Percentiles rank a stretch among this genome's conserved stretches.
Conservation (phyloP, 2,888 invertebrate species). For the Myathropa florea region DNA sequence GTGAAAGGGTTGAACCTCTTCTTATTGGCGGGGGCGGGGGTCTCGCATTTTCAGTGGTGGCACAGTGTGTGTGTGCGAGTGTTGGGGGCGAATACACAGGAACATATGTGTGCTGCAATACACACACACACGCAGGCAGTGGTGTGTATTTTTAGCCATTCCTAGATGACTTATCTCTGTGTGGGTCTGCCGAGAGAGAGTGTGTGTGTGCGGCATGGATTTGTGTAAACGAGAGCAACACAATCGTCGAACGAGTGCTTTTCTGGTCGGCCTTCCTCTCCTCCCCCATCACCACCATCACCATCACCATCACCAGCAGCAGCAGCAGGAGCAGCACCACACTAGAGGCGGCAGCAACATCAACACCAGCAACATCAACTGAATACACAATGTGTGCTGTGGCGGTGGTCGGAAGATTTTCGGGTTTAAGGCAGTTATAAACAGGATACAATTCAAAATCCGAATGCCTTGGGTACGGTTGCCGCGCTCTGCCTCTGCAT, state of each 20-base stretch:
- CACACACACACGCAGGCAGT: constrained; percentile 21
- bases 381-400: constrained; percentile 62
- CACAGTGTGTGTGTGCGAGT: constrained; percentile 5
- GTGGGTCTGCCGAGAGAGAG: constrained; percentile 31
- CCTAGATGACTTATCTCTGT: constrained; percentile 56
- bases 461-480: constrained; percentile 62
- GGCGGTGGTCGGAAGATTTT: constrained; percentile 71
- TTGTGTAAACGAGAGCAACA: constrained; percentile 69
- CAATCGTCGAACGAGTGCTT: constrained; percentile 46
- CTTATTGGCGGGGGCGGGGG: constrained; percentile 38
- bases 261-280: constrained; percentile 58
- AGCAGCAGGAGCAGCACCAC: constrained; percentile 37
- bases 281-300: constrained; percentile 33
- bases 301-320: constrained; percentile 27
- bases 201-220: constrained; percentile 52
- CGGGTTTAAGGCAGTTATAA: constrained; percentile 68
- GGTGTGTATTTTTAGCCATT: constrained; percentile 64
- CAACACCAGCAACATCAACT: constrained; percentile 61
- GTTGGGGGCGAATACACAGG: neutral
- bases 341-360: constrained; percentile 60
- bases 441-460: constrained; percentile 70
- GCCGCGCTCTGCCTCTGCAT: constrained; percentile 16
- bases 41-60: neutral
- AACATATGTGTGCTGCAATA: constrained; percentile 7
- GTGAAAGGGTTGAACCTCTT: constrained; percentile 60